phyloP scores from a whole-genome alignment of 2,113 vertebrate species.

The Triplophysa siluroides region DNA sequence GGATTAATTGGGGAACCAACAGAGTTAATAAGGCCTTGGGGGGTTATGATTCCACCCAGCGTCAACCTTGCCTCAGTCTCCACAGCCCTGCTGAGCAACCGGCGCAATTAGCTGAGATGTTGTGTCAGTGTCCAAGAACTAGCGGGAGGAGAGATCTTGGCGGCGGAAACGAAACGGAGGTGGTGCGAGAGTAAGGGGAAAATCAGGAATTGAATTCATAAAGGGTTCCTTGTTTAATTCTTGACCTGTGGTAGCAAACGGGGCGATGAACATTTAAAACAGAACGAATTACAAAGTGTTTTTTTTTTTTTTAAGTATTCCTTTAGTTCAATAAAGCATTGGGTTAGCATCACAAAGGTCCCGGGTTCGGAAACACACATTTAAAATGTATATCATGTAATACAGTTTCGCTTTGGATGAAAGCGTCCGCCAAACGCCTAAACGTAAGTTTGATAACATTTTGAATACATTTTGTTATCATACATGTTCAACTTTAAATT shows the following conservation, averaged over 20 bases:
- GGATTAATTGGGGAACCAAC: conserved; percentile 95
- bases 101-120: conserved; percentile 81
- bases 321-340: too few relatives aligned
- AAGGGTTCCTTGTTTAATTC: background rate
- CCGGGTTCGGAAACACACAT: too few relatives aligned
- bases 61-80: conserved; percentile 86
- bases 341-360: too few relatives aligned
- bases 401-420: too few relatives aligned
- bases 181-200: background rate
- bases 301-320: too few relatives aligned
- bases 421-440: too few relatives aligned
- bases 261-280: background rate
- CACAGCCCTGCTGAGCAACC: conserved; percentile 88
- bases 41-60: conserved; percentile 90
- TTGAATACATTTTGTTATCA: too few relatives aligned
- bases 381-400: too few relatives aligned
- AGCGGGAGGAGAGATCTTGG: conserved; percentile 69
- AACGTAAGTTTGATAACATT: too few relatives aligned
- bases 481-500: too few relatives aligned
- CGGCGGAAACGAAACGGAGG: background rate
- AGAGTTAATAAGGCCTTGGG: conserved; percentile 96
- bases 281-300: too few relatives aligned
- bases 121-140: conserved; percentile 81
- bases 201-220: background rate
- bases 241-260: background rate